These are phyloP conservation scores for Menidia beryllina DNA, from an alignment of 2,113 vertebrate genomes.

Conservation along the genomic window DNA sequence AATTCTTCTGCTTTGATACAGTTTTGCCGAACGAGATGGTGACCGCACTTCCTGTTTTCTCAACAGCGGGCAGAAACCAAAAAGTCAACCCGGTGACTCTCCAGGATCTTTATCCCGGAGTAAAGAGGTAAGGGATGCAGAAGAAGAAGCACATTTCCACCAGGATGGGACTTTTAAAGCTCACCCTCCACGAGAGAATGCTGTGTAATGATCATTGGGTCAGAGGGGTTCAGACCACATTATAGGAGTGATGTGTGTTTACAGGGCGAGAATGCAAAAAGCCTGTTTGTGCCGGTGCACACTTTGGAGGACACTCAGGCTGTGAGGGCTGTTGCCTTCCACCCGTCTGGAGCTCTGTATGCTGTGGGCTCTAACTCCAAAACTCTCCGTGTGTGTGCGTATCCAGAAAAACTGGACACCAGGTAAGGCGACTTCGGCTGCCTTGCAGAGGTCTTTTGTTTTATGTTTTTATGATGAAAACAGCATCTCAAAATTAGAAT, in stretches of 20 bases:
- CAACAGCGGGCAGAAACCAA: constrained; percentile 64
- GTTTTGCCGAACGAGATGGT: background rate
- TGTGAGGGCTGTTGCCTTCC: constrained; percentile 95
- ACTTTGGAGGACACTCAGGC: constrained; percentile 96
- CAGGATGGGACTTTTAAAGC: background rate
- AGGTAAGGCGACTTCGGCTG: constrained; percentile 78
- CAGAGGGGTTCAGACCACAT: no score
- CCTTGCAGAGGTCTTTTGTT: no score
- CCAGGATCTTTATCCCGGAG: constrained; percentile 57
- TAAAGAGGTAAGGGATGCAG: constrained; percentile 62
- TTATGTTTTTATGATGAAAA: no score
- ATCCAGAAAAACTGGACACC: constrained; percentile 89
- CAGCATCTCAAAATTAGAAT: background rate
- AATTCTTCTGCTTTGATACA: background rate
- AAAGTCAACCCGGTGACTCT: constrained; percentile 53
- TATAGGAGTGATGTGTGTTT: no score
- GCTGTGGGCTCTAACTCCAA: constrained; percentile 98
- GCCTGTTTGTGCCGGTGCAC: constrained; percentile 90
- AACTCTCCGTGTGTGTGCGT: constrained; percentile 95
- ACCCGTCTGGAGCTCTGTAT: constrained; percentile 92
- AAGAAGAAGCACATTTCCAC: background rate
- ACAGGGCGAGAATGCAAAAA: constrained; percentile 88
- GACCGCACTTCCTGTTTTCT: background rate
- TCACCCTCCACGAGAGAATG: background rate
- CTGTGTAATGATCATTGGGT: constrained; percentile 1